Conservation (phyloP, 2,888 invertebrate genomes). For the Chironomus riparius region DNA sequence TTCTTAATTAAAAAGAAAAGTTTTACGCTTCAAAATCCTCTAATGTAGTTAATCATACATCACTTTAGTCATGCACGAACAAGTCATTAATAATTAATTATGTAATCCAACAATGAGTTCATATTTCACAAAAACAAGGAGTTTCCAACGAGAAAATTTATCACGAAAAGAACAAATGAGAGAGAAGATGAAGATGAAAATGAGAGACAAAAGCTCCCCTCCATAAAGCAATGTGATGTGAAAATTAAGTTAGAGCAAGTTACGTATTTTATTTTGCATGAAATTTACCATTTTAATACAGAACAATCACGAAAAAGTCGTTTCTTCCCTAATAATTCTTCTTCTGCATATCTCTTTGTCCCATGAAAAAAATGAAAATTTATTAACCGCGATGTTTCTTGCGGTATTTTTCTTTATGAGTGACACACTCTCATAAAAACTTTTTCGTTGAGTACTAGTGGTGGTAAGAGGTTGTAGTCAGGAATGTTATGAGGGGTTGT, state of each 20-base stretch:
- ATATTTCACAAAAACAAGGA: no score
- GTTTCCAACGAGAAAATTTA: no score
- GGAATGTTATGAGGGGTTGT: no score
- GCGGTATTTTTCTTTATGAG: not conserved
- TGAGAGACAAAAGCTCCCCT: not conserved
- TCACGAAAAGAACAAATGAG: not conserved
- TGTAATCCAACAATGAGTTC: no score
- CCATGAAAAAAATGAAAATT: not conserved
- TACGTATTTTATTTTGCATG: not conserved
- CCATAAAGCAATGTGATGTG: not conserved
- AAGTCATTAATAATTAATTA: no score
- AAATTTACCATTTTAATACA: not conserved
- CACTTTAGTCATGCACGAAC: no score
- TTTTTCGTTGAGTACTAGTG: not conserved
- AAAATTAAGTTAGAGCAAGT: not conserved
- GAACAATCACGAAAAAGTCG: not conserved
- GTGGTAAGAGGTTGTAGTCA: no score
- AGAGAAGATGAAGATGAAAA: not conserved
- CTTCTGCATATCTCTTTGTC: not conserved
- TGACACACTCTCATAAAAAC: not conserved
- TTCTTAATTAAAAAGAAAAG: no score
- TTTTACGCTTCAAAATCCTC: no score
- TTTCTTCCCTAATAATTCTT: not conserved
- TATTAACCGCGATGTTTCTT: constrained; percentile 1
- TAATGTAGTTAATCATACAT: no score